A percentile compares a stretch with the other conserved stretches of the same genome.
Evolutionary conservation across 2,888 invertebrate genomes (phyloP).

Genomic region (Margaritifera margaritifera): DNA sequence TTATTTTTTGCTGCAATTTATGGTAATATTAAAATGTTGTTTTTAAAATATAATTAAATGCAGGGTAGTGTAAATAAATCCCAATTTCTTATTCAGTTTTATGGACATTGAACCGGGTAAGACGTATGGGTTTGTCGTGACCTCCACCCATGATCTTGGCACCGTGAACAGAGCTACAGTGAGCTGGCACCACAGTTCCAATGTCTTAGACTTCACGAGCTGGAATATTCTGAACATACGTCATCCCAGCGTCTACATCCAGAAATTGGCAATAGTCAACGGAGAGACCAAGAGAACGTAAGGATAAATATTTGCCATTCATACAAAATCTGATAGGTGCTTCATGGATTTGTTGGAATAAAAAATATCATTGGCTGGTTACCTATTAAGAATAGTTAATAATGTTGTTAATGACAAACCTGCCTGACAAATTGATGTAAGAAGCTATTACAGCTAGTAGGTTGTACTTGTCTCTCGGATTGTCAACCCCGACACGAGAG

Average conservation of each 20-base stretch:
- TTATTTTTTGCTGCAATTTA: no score
- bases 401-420: no score
- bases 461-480: no score
- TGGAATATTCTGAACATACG: conserved; percentile 40
- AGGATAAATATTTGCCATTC: conserved; percentile 7
- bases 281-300: conserved; percentile 34
- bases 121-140: conserved; percentile 47
- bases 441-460: no score
- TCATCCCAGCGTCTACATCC: conserved; percentile 35
- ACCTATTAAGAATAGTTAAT: no score
- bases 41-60: not conserved
- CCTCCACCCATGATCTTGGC: conserved; percentile 46
- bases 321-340: no score
- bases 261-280: conserved; percentile 27
- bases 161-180: conserved; percentile 26
- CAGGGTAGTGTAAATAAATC: not conserved
- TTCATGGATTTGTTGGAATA: no score
- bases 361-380: no score
- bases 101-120: conserved; percentile 43
- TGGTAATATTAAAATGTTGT: no score
- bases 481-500: no score
- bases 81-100: conserved; percentile 25
- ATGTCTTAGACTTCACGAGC: conserved; percentile 29
- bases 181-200: conserved; percentile 34
- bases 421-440: no score